Evolutionary conservation across 2,888 invertebrate species (phyloP).

Genomic region (Hofmannophila pseudospretella): DNA sequence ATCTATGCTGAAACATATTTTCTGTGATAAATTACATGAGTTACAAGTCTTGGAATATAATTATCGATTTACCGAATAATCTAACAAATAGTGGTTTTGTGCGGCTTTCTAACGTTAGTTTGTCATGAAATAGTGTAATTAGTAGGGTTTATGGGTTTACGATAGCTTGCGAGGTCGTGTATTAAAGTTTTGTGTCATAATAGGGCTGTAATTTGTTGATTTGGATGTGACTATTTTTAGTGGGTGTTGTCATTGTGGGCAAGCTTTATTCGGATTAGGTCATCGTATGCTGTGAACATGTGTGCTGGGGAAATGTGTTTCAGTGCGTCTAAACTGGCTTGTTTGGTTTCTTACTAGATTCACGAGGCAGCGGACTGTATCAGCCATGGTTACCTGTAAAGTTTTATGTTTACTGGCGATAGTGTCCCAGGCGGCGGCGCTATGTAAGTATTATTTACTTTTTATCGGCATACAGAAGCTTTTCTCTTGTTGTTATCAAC

Average conservation of each 20-base stretch:
- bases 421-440: constrained; percentile 54
- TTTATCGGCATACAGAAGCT: constrained; percentile 13
- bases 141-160: constrained; percentile 26
- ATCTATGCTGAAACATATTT: constrained; percentile 12
- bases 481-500: constrained; percentile 12
- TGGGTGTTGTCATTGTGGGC: constrained; percentile 77
- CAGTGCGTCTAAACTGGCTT: constrained; percentile 48
- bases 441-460: constrained; percentile 54
- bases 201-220: constrained; percentile 42
- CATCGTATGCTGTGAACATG: constrained; percentile 71
- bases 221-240: constrained; percentile 78
- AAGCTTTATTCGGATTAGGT: constrained; percentile 72
- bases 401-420: constrained; percentile 57
- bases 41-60: constrained; percentile 31
- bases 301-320: constrained; percentile 66
- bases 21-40: constrained; percentile 6
- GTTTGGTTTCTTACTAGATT: constrained; percentile 69
- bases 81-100: constrained; percentile 50
- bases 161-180: constrained; percentile 21
- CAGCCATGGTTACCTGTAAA: constrained; percentile 60
- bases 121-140: constrained; percentile 35
- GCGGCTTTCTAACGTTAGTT: constrained; percentile 42
- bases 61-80: constrained; percentile 63
- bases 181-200: constrained; percentile 45
- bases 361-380: constrained; percentile 46